Percentiles rank a stretch among this genome's conserved stretches.
phyloP scores from a whole-genome alignment of 2,888 invertebrate species.

The Sympetrum striolatum region DNA sequence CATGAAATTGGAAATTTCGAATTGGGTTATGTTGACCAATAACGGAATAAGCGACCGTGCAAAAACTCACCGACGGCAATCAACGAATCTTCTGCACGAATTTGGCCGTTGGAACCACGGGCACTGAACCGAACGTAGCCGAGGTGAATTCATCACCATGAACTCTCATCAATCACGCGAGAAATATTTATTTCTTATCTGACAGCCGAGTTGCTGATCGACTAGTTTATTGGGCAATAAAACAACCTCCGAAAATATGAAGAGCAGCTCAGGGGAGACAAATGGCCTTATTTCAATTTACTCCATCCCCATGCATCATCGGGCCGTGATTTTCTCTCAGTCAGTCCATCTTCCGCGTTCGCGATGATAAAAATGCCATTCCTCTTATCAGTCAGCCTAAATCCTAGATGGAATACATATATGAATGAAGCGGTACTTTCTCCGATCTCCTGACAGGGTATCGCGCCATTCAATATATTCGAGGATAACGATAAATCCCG shows the following conservation, averaged over 20 bases:
- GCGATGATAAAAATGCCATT: background rate
- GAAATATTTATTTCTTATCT: too few relatives aligned
- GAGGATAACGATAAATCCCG: background rate
- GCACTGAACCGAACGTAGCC: too few relatives aligned
- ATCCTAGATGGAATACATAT: background rate
- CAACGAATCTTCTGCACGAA: too few relatives aligned
- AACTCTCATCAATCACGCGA: too few relatives aligned
- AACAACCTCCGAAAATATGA: background rate
- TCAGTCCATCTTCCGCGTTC: background rate
- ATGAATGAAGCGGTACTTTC: background rate
- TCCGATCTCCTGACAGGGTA: background rate
- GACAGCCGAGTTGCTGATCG: too few relatives aligned
- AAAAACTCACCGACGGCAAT: too few relatives aligned
- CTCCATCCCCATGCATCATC: background rate
- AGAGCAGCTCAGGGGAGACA: background rate
- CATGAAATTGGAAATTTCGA: too few relatives aligned
- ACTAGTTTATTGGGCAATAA: too few relatives aligned
- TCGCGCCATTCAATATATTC: background rate
- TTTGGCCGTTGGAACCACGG: too few relatives aligned
- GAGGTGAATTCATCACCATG: too few relatives aligned
- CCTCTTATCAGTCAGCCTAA: background rate
- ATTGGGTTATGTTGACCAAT: too few relatives aligned
- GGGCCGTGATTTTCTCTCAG: background rate
- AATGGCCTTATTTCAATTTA: background rate
- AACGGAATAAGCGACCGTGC: too few relatives aligned